A percentile compares a stretch with the other conserved stretches of the same genome.
Evolutionary conservation across 2,113 vertebrate genomes (phyloP).

Genomic region (Pithys albifrons): DNA sequence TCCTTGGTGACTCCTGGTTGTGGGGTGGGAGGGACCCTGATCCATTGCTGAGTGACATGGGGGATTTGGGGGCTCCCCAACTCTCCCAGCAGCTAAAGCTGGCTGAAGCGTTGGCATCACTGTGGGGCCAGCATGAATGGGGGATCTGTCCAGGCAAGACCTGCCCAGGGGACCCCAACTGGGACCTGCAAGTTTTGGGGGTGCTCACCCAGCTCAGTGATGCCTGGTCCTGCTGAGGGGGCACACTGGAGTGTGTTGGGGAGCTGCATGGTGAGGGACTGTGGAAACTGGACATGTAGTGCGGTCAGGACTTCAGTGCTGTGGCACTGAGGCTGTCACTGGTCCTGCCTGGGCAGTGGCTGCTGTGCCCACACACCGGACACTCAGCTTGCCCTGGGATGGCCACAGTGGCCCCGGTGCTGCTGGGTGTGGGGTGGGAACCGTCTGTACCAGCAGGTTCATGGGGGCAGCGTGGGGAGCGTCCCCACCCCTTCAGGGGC

Average conservation of each 20-base stretch:
- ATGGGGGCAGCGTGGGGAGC: neutral
- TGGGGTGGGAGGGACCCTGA: rapidly evolving
- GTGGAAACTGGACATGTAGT: rapidly evolving
- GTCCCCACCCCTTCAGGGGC: neutral
- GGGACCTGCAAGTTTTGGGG: rapidly evolving
- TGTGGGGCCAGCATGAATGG: rapidly evolving
- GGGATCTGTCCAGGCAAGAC: neutral
- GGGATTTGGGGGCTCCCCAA: neutral
- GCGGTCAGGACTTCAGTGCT: rapidly evolving
- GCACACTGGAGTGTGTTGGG: neutral
- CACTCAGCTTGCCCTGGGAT: neutral
- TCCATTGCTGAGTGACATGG: rapidly evolving
- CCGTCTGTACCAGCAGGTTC: neutral
- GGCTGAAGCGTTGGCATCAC: rapidly evolving
- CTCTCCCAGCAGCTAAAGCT: rapidly evolving
- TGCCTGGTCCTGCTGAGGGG: neutral
- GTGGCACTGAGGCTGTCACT: neutral
- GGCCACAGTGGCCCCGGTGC: neutral
- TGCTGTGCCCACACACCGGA: neutral
- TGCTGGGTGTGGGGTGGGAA: neutral
- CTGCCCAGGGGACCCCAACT: rapidly evolving
- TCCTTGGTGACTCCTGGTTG: rapidly evolving
- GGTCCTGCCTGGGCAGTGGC: neutral
- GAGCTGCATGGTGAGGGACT: neutral
- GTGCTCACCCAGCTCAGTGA: neutral